A percentile compares a stretch with the other conserved stretches of the same genome.
These are phyloP conservation scores for Epistrophe grossulariae DNA, from an alignment of 2,888 invertebrate genomes.

Conservation along the genomic window DNA sequence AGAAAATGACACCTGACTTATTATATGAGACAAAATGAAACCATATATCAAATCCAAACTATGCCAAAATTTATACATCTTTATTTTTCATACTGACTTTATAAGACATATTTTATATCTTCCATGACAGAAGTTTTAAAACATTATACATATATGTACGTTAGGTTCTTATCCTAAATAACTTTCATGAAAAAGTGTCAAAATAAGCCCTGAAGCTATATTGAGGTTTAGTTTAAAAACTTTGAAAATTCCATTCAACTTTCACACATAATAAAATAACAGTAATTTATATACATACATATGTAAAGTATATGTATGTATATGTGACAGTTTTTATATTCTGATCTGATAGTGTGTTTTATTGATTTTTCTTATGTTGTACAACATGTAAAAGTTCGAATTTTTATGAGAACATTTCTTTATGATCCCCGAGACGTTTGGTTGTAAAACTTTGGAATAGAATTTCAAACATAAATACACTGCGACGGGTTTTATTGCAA, in stretches of 20 bases:
- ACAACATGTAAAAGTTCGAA: slow-evolving; percentile 21
- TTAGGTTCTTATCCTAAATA: slow-evolving; percentile 8
- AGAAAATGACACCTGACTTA: background rate
- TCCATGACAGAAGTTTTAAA: background rate
- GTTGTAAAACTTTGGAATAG: slow-evolving; percentile 25
- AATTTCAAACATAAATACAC: slow-evolving; percentile 5
- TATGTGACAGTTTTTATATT: slow-evolving; percentile 8
- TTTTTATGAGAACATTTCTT: slow-evolving; percentile 22
- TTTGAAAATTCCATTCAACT: slow-evolving; percentile 27
- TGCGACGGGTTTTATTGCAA: slow-evolving; percentile 1
- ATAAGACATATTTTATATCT: background rate
- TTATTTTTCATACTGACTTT: background rate
- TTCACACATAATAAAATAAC: slow-evolving; percentile 42
- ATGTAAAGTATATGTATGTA: too few species aligned
- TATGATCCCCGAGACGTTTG: slow-evolving; percentile 27
- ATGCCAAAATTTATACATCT: background rate
- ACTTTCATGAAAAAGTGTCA: slow-evolving; percentile 31
- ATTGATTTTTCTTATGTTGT: slow-evolving; percentile 23
- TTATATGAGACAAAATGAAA: background rate
- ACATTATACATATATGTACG: background rate
- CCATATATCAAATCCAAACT: background rate
- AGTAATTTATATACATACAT: slow-evolving; percentile 2
- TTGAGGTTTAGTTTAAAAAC: slow-evolving; percentile 24
- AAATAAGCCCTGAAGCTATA: slow-evolving; percentile 22
- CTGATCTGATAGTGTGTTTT: slow-evolving; percentile 28